These are phyloP conservation scores for Leuctra nigra DNA, from an alignment of 2,888 invertebrate species.

Conservation along the genomic window DNA sequence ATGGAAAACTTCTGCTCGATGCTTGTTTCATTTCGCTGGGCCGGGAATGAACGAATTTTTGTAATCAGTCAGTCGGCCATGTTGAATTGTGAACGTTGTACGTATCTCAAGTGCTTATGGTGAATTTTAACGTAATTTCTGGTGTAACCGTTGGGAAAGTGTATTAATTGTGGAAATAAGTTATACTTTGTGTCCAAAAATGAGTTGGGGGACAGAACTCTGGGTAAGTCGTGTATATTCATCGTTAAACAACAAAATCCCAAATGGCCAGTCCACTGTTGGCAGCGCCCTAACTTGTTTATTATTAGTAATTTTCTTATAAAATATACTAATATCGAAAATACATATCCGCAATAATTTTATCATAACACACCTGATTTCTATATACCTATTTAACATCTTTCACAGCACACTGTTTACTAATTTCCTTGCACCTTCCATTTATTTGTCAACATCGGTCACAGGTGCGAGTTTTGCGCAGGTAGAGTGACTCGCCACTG, in stretches of 20 bases:
- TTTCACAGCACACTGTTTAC: no score
- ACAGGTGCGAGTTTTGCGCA: no score
- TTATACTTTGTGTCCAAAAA: slow-evolving; percentile 37
- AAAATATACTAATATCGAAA: no score
- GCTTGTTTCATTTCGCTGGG: no score
- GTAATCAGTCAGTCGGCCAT: slow-evolving; percentile 22
- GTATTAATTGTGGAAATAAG: slow-evolving; percentile 17
- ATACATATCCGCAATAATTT: no score
- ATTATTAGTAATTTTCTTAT: background rate
- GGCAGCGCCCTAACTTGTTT: slow-evolving; percentile 1
- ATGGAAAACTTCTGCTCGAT: no score
- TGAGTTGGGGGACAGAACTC: slow-evolving; percentile 63
- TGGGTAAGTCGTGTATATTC: slow-evolving; percentile 56
- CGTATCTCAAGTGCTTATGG: slow-evolving; percentile 17
- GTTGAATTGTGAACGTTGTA: slow-evolving; percentile 19
- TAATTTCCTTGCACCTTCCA: no score
- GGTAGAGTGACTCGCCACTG: no score
- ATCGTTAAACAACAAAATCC: background rate
- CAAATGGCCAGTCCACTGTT: background rate
- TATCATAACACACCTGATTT: no score
- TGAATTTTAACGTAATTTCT: slow-evolving; percentile 18
- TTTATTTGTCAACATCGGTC: no score
- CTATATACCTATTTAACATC: no score
- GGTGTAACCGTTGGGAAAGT: slow-evolving; percentile 20
- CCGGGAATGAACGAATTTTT: no score